Percentiles rank a stretch among this genome's conserved stretches.
These are phyloP conservation scores for Lacanobia wlatinum DNA, from an alignment of 2,888 invertebrate genomes.

Conservation along the genomic window DNA sequence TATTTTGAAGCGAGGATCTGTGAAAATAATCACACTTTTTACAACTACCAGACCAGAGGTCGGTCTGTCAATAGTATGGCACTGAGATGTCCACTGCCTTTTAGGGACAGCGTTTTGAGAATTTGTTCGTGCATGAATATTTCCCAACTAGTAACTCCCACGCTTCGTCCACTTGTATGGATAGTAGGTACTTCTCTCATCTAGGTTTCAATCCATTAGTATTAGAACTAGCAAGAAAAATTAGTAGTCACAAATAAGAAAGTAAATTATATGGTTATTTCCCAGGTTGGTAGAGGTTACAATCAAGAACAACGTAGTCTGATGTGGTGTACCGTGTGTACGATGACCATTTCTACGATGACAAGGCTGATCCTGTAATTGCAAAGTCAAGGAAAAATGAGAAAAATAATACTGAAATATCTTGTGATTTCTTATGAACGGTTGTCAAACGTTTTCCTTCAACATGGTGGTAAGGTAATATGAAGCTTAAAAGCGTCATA, in stretches of 20 bases:
- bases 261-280: background rate
- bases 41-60: slow-evolving; percentile 54
- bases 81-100: slow-evolving; percentile 29
- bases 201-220: background rate
- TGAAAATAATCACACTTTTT: slow-evolving; percentile 77
- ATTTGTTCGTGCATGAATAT: background rate
- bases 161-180: too few relatives aligned
- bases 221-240: background rate
- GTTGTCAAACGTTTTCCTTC: background rate
- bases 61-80: slow-evolving; percentile 35
- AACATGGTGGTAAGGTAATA: background rate
- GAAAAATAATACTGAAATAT: background rate
- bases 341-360: background rate
- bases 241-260: too few relatives aligned
- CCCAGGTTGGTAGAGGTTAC: background rate
- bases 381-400: background rate
- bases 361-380: background rate
- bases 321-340: background rate
- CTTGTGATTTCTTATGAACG: background rate
- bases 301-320: background rate
- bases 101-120: background rate
- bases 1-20: slow-evolving; percentile 79
- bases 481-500: background rate
- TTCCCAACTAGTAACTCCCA: background rate
- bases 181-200: background rate